Conservation (phyloP, 2,113 vertebrate species). For the Hemiscyllium ocellatum region DNA sequence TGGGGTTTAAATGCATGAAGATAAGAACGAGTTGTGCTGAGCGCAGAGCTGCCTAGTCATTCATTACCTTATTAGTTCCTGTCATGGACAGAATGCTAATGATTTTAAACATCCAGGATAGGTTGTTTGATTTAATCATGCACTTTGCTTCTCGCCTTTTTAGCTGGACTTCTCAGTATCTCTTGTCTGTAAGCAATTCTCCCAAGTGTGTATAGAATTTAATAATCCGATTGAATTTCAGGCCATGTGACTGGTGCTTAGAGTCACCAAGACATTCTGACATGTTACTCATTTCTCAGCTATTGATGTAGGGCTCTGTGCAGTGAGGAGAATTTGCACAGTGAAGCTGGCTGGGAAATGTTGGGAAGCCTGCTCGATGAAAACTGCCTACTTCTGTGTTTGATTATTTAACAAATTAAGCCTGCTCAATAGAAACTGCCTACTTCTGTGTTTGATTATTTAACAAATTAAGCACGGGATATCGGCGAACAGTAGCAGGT, state of each 20-base stretch:
- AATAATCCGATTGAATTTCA: not conserved
- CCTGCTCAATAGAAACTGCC: not conserved
- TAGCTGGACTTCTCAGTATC: not conserved
- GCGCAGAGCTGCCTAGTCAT: not conserved
- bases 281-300: not conserved
- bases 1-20: slow-evolving; percentile 7
- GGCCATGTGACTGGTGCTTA: not conserved
- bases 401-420: not conserved
- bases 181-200: not conserved
- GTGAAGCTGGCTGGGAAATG: not conserved
- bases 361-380: not conserved
- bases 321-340: not conserved
- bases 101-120: not conserved
- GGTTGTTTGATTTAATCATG: not conserved
- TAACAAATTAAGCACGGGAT: not conserved
- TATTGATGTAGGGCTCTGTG: not conserved
- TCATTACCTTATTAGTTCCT: slow-evolving; percentile 20
- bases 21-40: not conserved
- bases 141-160: not conserved
- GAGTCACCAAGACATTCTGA: not conserved
- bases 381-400: too few species aligned
- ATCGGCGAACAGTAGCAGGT: not conserved
- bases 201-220: not conserved
- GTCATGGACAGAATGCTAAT: not conserved
- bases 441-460: not conserved